Conservation (phyloP, 2,113 vertebrate species). For the Tauraco erythrolophus region DNA sequence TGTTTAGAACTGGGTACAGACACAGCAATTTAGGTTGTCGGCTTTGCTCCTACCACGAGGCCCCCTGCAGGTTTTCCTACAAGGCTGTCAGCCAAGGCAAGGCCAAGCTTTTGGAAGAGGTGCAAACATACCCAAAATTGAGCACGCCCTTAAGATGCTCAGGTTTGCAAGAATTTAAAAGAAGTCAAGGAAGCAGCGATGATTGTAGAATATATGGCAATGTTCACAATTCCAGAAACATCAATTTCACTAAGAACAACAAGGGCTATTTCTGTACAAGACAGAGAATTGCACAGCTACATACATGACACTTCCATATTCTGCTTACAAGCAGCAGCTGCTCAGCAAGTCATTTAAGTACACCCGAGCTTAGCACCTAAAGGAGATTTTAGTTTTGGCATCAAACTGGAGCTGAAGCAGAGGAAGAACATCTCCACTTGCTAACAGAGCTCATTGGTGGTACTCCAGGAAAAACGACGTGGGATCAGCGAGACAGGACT, state of each 20-base stretch:
- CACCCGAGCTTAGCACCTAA: not conserved
- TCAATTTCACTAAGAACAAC: not conserved
- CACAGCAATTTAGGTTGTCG: too few relatives aligned
- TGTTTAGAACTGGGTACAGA: not conserved
- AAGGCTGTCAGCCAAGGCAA: not conserved
- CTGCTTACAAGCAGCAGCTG: not conserved
- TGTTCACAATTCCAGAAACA: not conserved
- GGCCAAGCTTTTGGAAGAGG: not conserved
- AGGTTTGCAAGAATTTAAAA: not conserved
- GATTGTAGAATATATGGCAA: not conserved
- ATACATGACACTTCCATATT: not conserved
- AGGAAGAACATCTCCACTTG: too few relatives aligned
- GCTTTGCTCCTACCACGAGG: not conserved
- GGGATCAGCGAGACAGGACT: not conserved
- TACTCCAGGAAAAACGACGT: too few relatives aligned
- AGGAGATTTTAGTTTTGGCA: not conserved
- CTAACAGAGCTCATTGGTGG: too few relatives aligned
- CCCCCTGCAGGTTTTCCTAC: not conserved
- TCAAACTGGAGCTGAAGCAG: not conserved
- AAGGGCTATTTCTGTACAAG: too few relatives aligned
- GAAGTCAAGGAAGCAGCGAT: not conserved
- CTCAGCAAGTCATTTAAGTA: not conserved
- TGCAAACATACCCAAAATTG: not conserved
- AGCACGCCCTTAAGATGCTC: not conserved
- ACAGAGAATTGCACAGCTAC: not conserved